Evolutionary conservation across 2,113 vertebrate genomes (phyloP).

Genomic region (Theristicus caerulescens): DNA sequence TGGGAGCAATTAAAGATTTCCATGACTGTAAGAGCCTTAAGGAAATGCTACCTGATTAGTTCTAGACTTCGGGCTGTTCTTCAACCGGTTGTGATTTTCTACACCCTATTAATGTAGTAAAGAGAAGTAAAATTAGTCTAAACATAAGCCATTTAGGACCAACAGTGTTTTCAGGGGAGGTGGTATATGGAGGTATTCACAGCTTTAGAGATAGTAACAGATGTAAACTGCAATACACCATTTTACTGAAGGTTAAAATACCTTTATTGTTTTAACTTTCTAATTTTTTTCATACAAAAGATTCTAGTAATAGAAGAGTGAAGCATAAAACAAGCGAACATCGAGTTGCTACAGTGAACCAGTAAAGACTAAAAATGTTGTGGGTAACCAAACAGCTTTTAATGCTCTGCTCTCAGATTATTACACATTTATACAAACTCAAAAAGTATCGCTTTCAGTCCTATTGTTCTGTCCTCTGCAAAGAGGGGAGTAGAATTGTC

Average conservation of each 20-base stretch:
- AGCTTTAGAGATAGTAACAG: neutral
- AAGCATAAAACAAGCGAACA: neutral
- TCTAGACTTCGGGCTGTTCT: neutral
- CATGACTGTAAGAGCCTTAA: neutral
- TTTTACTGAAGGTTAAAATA: neutral
- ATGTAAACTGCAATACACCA: neutral
- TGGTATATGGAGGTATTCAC: neutral
- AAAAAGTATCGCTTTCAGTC: neutral
- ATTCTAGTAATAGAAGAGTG: neutral
- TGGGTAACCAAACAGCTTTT: neutral
- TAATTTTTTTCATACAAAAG: neutral
- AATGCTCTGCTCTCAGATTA: neutral
- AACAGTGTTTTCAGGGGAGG: fast-evolving
- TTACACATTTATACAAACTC: neutral
- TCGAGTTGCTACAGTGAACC: neutral
- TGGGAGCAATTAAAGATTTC: neutral
- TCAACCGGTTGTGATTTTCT: neutral
- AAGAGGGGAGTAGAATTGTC: neutral
- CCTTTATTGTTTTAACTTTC: neutral
- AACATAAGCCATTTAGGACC: neutral
- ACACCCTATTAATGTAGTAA: neutral
- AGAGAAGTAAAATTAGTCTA: neutral
- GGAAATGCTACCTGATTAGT: neutral
- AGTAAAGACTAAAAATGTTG: neutral
- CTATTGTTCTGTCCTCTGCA: neutral